phyloP scores from a whole-genome alignment of 2,888 invertebrate genomes.

The Sipha maydis region DNA sequence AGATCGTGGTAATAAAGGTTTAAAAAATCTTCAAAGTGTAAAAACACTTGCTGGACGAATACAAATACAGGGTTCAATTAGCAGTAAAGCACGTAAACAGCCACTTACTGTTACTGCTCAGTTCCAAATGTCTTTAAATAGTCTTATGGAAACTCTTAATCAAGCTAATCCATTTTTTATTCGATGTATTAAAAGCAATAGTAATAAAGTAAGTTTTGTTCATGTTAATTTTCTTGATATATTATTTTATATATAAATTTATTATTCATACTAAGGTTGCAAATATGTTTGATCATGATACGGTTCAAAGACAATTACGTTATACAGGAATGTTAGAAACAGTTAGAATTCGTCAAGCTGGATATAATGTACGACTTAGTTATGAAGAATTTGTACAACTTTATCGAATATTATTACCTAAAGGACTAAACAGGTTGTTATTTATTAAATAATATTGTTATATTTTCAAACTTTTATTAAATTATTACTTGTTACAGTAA shows the following conservation, averaged over 20 bases:
- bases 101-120: slow-evolving; percentile 94
- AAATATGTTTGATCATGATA: slow-evolving; percentile 91
- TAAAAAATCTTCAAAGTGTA: slow-evolving; percentile 90
- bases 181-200: slow-evolving; percentile 95
- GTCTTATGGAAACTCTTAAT: slow-evolving; percentile 92
- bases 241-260: slow-evolving; percentile 17
- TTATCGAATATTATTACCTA: slow-evolving; percentile 89
- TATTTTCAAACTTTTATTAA: slow-evolving; percentile 19
- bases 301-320: slow-evolving; percentile 87
- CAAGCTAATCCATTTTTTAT: slow-evolving; percentile 88
- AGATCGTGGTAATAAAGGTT: slow-evolving; percentile 84
- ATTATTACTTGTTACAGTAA: slow-evolving; percentile 72
- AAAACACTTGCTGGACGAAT: slow-evolving; percentile 88
- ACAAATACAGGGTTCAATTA: slow-evolving; percentile 66
- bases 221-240: not conserved
- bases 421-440: slow-evolving; percentile 75
- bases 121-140: slow-evolving; percentile 91
- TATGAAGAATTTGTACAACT: slow-evolving; percentile 95
- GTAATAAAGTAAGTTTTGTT: slow-evolving; percentile 75
- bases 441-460: slow-evolving; percentile 8
- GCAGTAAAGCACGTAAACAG: slow-evolving; percentile 80
- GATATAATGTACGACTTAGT: slow-evolving; percentile 91
- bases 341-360: slow-evolving; percentile 92
- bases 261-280: slow-evolving; percentile 72
- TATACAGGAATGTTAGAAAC: slow-evolving; percentile 98